Conservation (phyloP, 2,797 vertebrate genomes). For the Cuculus canorus region DNA sequence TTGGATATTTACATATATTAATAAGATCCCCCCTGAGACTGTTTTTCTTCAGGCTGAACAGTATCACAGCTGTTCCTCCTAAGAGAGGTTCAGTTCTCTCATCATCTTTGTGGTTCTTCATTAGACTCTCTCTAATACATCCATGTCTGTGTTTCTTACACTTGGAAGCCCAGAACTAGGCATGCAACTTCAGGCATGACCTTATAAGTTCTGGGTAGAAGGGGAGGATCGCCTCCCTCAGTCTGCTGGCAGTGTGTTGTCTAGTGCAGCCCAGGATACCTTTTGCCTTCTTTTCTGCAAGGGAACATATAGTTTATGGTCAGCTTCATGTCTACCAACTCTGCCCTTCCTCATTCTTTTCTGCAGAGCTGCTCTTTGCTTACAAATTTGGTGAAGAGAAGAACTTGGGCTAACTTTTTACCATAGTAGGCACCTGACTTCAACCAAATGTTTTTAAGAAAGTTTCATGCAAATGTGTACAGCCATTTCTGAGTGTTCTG, state of each 20-base stretch:
- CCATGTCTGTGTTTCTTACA: rapidly evolving
- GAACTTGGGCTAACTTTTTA: not conserved
- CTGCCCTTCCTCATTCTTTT: not conserved
- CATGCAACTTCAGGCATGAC: not conserved
- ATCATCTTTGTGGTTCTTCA: rapidly evolving
- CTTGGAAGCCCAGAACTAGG: not conserved
- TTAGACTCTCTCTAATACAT: not conserved
- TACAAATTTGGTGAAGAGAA: not conserved
- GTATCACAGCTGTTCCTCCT: not conserved
- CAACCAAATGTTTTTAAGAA: not conserved
- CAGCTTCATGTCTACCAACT: not conserved
- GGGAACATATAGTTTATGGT: not conserved
- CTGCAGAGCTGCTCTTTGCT: not conserved
- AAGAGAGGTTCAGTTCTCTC: not conserved
- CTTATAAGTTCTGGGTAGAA: not conserved
- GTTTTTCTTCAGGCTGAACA: not conserved
- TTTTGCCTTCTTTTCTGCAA: not conserved
- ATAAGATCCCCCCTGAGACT: not conserved
- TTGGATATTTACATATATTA: not conserved
- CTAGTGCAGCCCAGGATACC: not conserved
- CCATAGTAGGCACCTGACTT: not conserved
- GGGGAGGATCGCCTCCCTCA: not conserved
- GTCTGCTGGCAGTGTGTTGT: not conserved
- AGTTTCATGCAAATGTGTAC: not conserved
- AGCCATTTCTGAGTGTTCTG: not conserved